A percentile compares a stretch with the other conserved stretches of the same genome.
Conservation (phyloP, 2,888 invertebrate genomes). For the Synergus umbraculus region DNA sequence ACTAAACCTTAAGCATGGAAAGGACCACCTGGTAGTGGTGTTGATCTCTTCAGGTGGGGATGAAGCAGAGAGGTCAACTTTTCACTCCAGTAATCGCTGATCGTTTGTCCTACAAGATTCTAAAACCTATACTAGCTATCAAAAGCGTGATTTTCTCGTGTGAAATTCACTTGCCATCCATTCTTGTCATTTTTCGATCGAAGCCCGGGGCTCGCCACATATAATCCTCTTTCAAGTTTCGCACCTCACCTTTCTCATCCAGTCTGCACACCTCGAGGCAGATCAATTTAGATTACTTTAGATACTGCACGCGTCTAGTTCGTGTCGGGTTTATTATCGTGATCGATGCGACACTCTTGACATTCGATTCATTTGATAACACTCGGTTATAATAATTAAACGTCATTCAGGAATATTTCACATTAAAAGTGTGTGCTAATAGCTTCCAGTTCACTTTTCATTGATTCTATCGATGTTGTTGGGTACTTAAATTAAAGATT, state of each 20-base stretch:
- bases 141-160: not conserved
- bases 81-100: conserved; percentile 69
- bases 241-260: conserved; percentile 31
- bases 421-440: too few relatives aligned
- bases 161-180: conserved; percentile 25
- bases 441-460: not conserved
- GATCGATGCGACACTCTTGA: not conserved
- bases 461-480: not conserved
- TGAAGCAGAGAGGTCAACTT: conserved; percentile 61
- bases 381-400: too few relatives aligned
- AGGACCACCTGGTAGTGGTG: not conserved
- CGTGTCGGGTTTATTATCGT: conserved; percentile 25
- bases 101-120: conserved; percentile 65
- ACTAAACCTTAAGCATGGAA: not conserved
- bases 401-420: too few relatives aligned
- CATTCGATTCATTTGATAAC: too few relatives aligned
- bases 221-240: conserved; percentile 26
- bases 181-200: conserved; percentile 29
- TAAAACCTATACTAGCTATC: conserved; percentile 17
- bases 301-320: conserved; percentile 29
- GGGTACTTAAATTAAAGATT: not conserved
- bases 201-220: not conserved
- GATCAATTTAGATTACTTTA: conserved; percentile 27
- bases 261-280: conserved; percentile 20
- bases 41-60: conserved; percentile 43